phyloP scores from a whole-genome alignment of 1,140 invertebrate species.

The Homalodisca vitripennis region DNA sequence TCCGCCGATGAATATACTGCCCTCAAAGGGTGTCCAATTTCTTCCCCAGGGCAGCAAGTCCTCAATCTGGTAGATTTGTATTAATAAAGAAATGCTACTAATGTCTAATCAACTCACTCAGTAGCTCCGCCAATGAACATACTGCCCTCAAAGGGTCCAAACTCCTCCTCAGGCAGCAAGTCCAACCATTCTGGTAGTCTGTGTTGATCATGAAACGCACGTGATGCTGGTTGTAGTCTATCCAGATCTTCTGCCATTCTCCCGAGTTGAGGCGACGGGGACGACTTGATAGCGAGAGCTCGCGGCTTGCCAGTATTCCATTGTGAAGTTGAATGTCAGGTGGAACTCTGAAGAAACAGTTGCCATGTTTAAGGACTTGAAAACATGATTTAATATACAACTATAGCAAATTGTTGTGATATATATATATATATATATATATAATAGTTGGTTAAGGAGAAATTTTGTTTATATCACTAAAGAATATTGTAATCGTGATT shows the following conservation, averaged over 20 bases:
- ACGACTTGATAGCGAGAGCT: slow-evolving; percentile 76
- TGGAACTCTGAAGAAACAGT: slow-evolving; percentile 64
- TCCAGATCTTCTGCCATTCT: slow-evolving; percentile 95
- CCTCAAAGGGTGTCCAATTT: too few relatives aligned
- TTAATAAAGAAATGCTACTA: slow-evolving; percentile 93
- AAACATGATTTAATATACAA: too few relatives aligned
- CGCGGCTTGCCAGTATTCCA: slow-evolving; percentile 88
- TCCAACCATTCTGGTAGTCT: slow-evolving; percentile 84
- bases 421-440: too few relatives aligned
- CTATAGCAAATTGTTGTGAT: too few relatives aligned
- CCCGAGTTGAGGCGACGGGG: slow-evolving; percentile 80
- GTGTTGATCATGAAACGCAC: slow-evolving; percentile 92
- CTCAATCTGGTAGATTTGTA: too few relatives aligned
- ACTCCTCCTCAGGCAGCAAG: slow-evolving; percentile 79
- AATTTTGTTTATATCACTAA: too few relatives aligned
- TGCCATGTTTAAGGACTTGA: too few relatives aligned
- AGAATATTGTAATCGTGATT: too few relatives aligned
- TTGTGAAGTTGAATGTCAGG: slow-evolving; percentile 85
- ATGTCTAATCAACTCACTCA: slow-evolving; percentile 76
- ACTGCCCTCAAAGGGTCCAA: slow-evolving; percentile 87
- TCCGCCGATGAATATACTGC: too few relatives aligned
- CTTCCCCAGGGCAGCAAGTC: too few relatives aligned
- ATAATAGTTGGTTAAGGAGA: too few relatives aligned
- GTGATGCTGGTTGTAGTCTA: slow-evolving; percentile 90
- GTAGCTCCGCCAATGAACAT: slow-evolving; percentile 92